phyloP scores from a whole-genome alignment of 2,113 vertebrate genomes.

The Cebidichthys violaceus region DNA sequence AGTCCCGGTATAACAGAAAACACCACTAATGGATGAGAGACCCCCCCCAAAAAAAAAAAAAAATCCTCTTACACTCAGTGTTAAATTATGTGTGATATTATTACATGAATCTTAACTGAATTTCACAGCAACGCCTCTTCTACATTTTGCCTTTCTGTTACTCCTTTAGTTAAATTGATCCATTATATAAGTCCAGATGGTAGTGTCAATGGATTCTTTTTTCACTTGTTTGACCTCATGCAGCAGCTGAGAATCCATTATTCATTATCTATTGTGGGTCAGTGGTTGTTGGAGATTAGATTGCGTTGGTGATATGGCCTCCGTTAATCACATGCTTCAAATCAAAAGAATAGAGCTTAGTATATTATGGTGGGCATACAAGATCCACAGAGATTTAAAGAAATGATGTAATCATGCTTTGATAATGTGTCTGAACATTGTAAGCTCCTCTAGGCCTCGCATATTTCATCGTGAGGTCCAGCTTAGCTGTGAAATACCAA shows the following conservation, averaged over 20 bases:
- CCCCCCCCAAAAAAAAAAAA: background rate
- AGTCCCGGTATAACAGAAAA: background rate
- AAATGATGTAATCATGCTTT: slow-evolving; percentile 17
- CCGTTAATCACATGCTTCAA: background rate
- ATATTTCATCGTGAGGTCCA: background rate
- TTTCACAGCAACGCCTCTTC: background rate
- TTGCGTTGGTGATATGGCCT: background rate
- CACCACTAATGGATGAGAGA: background rate
- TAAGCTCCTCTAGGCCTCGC: background rate
- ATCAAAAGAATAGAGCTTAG: slow-evolving; percentile 4
- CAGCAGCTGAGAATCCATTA: slow-evolving; percentile 12
- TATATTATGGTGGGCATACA: slow-evolving; percentile 28
- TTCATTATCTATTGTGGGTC: slow-evolving; percentile 8
- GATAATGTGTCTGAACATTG: background rate
- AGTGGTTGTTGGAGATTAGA: slow-evolving; percentile 4
- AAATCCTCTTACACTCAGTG: background rate
- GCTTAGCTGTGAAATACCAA: background rate
- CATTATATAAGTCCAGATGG: background rate
- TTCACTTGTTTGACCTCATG: slow-evolving; percentile 11
- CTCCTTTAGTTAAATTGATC: background rate
- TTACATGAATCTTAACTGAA: background rate
- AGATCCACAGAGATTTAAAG: slow-evolving; percentile 4
- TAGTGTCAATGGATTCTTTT: slow-evolving; percentile 2
- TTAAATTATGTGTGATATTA: background rate
- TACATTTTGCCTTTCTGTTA: background rate